These are phyloP conservation scores for Andrena fulva DNA, from an alignment of 2,888 invertebrate genomes.

Conservation along the genomic window DNA sequence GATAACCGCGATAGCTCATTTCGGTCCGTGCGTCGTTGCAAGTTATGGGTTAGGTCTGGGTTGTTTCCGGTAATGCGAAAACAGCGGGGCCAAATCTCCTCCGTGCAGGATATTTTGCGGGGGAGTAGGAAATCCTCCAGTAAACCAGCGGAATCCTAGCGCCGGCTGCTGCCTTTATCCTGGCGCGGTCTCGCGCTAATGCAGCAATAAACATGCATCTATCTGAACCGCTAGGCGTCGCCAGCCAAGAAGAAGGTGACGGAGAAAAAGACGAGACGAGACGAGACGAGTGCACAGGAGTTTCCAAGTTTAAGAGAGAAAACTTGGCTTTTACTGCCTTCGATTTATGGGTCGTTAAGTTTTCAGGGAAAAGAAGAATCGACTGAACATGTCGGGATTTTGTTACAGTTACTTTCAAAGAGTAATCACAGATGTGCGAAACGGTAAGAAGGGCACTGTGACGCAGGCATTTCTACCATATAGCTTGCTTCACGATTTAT, in stretches of 20 bases:
- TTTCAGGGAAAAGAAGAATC: constrained; percentile 1
- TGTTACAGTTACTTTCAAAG: not conserved
- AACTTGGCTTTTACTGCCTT: not conserved
- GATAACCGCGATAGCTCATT: constrained; percentile 18
- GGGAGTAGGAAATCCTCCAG: constrained; percentile 71
- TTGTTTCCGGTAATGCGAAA: constrained; percentile 68
- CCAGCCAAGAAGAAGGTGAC: constrained; percentile 2
- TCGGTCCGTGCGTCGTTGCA: not conserved
- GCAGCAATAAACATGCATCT: constrained; percentile 82
- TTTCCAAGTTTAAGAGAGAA: constrained; percentile 4
- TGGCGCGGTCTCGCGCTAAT: constrained; percentile 70
- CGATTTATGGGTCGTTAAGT: constrained; percentile 27
- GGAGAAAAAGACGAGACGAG: not conserved
- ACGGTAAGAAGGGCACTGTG: too few relatives aligned
- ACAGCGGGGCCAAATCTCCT: constrained; percentile 45
- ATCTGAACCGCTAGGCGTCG: constrained; percentile 67
- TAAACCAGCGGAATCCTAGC: constrained; percentile 78
- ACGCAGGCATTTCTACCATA: too few relatives aligned
- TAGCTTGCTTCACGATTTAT: too few relatives aligned
- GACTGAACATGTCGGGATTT: not conserved
- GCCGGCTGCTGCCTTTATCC: constrained; percentile 54
- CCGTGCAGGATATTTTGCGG: constrained; percentile 72
- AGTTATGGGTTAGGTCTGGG: constrained; percentile 9
- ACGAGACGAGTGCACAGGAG: not conserved
- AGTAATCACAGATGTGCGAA: not conserved